Evolutionary conservation across 1,140 invertebrate species (phyloP).

Genomic region (Vanessa tameamea): DNA sequence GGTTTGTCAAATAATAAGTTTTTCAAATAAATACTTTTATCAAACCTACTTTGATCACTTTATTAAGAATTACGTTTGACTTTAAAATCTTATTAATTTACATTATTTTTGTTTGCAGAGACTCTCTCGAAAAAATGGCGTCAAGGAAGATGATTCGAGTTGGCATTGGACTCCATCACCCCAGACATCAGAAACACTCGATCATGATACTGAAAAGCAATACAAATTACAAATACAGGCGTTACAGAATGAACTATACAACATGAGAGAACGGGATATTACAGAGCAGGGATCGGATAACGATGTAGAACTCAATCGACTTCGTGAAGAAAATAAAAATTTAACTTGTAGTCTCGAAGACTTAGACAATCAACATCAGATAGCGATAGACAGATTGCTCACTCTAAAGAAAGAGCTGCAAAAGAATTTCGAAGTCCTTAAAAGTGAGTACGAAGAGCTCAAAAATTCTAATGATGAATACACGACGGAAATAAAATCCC

Average conservation of each 20-base stretch:
- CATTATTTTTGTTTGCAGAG: slow-evolving; percentile 59
- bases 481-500: slow-evolving; percentile 67
- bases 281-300: slow-evolving; percentile 40
- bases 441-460: slow-evolving; percentile 80
- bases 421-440: slow-evolving; percentile 82
- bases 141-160: slow-evolving; percentile 77
- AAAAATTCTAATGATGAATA: slow-evolving; percentile 79
- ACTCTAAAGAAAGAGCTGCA: slow-evolving; percentile 84
- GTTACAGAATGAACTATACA: slow-evolving; percentile 70
- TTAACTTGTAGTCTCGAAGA: slow-evolving; percentile 84
- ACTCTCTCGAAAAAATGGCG: slow-evolving; percentile 67
- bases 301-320: slow-evolving; percentile 41
- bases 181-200: slow-evolving; percentile 46
- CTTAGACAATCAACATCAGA: slow-evolving; percentile 86
- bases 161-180: slow-evolving; percentile 82
- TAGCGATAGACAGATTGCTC: slow-evolving; percentile 84
- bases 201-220: slow-evolving; percentile 54
- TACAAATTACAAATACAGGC: slow-evolving; percentile 66
- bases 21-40: too few relatives aligned
- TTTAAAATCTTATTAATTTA: too few relatives aligned
- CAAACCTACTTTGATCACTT: too few relatives aligned
- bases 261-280: slow-evolving; percentile 60
- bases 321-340: slow-evolving; percentile 81
- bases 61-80: too few relatives aligned
- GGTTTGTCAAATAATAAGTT: too few relatives aligned